Base-by-base conservation (phyloP, 1,140 invertebrate species). In the Macrostomum lignano region DNA sequence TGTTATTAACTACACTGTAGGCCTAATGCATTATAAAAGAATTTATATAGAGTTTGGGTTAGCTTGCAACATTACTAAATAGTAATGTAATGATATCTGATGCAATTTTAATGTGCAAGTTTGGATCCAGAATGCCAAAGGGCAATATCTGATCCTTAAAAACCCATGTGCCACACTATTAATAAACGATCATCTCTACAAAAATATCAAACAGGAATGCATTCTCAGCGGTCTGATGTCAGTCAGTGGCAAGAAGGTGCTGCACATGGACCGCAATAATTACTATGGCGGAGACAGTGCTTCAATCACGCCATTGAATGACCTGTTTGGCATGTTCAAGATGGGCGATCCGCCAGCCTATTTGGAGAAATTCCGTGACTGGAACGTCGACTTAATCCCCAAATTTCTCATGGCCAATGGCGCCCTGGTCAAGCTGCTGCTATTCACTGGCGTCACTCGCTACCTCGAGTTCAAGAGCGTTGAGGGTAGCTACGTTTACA, bases 401-500 rank as follows among this genome's bases (percentile, higher is more conserved):
- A 98, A 98, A 58, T 94, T 98, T 62, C 61, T 99, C 37, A 98
- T 99, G 91, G 91, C 88, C 9, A 93, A 94, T 65, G 91, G 65
- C 55, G 68, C 78, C 42, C 62, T 99, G 37, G 88, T 98, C 11
- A 94, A 96, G 55, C 55, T 98, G 39, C 66, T 99, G 14, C 91
- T 98, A 49, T 81, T 94, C 58, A 98, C 91, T 42, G 88, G 86
- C 42, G 91, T 98, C 11, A 98, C 91, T 34, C 70, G 84, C 34
- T 99, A 99, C 60, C 62, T 99, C 52, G 88, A 98, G 58, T 99
- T 99, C 63, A 98, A 98, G 60, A 82, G 74, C 31, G 71, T 96
- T 29, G 88, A 98, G 65, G 91, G 88, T 31, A 91, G 81, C 50
- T 99, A 94, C 63, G 91, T 98, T 11, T 96, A 86, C 61, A 93